Conservation (phyloP, 2,797 vertebrate genomes). For the Gallinago nigripennis region DNA sequence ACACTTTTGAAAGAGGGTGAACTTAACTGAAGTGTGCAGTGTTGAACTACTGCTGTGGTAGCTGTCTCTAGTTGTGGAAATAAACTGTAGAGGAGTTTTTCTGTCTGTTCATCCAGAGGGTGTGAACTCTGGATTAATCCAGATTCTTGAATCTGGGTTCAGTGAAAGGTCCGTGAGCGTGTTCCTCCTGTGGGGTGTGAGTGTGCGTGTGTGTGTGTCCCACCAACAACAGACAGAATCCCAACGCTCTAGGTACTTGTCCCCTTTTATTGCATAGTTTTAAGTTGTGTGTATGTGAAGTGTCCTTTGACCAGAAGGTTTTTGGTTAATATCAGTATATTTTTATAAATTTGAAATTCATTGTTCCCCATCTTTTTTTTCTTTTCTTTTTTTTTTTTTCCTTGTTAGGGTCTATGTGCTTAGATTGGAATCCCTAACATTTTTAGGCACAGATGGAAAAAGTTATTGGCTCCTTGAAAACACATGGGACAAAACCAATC, state of each 20-base stretch:
- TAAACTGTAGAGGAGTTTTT: slow-evolving; percentile 70
- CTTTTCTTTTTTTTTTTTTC: neutral
- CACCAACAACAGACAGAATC: slow-evolving; percentile 65
- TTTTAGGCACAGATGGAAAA: slow-evolving; percentile 80
- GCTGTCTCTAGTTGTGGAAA: slow-evolving; percentile 77
- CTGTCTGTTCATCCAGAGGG: slow-evolving; percentile 67
- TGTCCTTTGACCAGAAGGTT: slow-evolving; percentile 75
- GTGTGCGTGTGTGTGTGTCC: slow-evolving; percentile 23
- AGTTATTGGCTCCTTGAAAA: slow-evolving; percentile 76
- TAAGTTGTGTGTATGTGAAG: slow-evolving; percentile 74
- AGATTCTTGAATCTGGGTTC: slow-evolving; percentile 36
- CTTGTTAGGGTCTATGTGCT: slow-evolving; percentile 72
- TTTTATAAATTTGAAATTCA: slow-evolving; percentile 81
- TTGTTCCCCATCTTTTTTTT: slow-evolving; percentile 69
- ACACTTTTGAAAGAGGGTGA: slow-evolving; percentile 79
- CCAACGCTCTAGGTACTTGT: slow-evolving; percentile 70
- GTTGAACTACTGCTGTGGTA: slow-evolving; percentile 71
- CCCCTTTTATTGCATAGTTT: slow-evolving; percentile 68
- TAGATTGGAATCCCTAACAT: slow-evolving; percentile 76
- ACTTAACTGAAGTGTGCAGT: slow-evolving; percentile 74
- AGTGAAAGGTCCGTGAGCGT: slow-evolving; percentile 33
- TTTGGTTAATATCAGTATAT: slow-evolving; percentile 81
- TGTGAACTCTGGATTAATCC: slow-evolving; percentile 29
- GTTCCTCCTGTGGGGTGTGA: slow-evolving; percentile 40
- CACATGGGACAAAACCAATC: slow-evolving; percentile 67